Percentiles rank a stretch among this genome's conserved stretches.
Evolutionary conservation across 53 echinoderm and acorn worm genomes (phyloP).

Genomic region (Hippasteria phrygiana): DNA sequence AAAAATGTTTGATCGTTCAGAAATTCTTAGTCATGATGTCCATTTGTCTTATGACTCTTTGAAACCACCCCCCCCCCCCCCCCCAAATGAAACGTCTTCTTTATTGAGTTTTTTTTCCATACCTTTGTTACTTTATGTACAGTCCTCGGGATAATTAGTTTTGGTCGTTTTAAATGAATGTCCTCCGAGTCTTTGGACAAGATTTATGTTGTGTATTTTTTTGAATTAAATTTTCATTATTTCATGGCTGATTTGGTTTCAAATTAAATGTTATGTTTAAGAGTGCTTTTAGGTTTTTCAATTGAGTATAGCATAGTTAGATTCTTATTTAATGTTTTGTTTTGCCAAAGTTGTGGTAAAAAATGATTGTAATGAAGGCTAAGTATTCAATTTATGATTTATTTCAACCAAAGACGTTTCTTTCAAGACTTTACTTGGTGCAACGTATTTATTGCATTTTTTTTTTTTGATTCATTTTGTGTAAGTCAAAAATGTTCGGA

Average conservation of each 20-base stretch:
- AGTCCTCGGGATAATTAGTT: too few species aligned
- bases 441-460: neutral
- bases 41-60: too few species aligned
- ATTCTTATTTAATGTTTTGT: neutral
- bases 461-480: conserved; percentile 16
- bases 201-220: too few species aligned
- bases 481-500: conserved; percentile 13
- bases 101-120: too few species aligned
- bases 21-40: too few species aligned
- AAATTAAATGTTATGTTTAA: conserved; percentile 1
- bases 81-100: too few species aligned
- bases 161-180: too few species aligned
- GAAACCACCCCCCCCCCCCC: too few species aligned
- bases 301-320: neutral
- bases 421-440: neutral
- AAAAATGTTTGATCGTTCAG: too few species aligned
- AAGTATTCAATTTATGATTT: conserved; percentile 2
- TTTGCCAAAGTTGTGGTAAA: neutral
- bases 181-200: too few species aligned
- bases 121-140: too few species aligned
- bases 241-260: neutral
- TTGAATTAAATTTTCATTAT: neutral
- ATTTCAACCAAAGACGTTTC: conserved; percentile 35
- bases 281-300: conserved; percentile 5
- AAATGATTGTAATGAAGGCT: neutral